Evolutionary conservation across 2,888 invertebrate genomes (phyloP).

Genomic region (Abrostola tripartita): DNA sequence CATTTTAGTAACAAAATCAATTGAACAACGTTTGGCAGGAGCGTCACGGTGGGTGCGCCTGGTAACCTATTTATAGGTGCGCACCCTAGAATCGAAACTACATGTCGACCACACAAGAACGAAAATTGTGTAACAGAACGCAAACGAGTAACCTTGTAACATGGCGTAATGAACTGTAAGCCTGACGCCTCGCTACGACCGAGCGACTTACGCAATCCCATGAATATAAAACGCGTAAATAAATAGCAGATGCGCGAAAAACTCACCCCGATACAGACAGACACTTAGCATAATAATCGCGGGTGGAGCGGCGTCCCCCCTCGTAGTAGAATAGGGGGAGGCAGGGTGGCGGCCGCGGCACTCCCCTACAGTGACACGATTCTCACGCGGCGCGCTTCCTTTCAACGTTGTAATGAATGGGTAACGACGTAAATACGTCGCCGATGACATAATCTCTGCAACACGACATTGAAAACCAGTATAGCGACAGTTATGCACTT

Average conservation of each 20-base stretch:
- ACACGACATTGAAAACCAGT: constrained; percentile 75
- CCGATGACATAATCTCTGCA: constrained; percentile 77
- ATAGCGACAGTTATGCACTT: constrained; percentile 64
- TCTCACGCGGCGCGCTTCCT: constrained; percentile 86
- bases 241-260: constrained; percentile 89
- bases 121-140: constrained; percentile 59
- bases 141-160: constrained; percentile 68
- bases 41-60: constrained; percentile 78
- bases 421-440: constrained; percentile 78
- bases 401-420: constrained; percentile 85
- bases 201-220: constrained; percentile 80
- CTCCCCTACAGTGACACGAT: constrained; percentile 83
- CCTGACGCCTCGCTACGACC: constrained; percentile 76
- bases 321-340: constrained; percentile 32
- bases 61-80: constrained; percentile 66
- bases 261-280: constrained; percentile 83
- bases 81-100: constrained; percentile 44
- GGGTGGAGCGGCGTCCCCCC: constrained; percentile 63
- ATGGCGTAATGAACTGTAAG: constrained; percentile 83
- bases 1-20: constrained; percentile 77
- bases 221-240: constrained; percentile 88
- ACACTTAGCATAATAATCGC: constrained; percentile 88
- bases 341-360: constrained; percentile 59
- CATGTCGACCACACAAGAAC: constrained; percentile 56
- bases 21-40: constrained; percentile 74